Conservation (phyloP, 2,888 invertebrate species). For the Xylocampa areola region DNA sequence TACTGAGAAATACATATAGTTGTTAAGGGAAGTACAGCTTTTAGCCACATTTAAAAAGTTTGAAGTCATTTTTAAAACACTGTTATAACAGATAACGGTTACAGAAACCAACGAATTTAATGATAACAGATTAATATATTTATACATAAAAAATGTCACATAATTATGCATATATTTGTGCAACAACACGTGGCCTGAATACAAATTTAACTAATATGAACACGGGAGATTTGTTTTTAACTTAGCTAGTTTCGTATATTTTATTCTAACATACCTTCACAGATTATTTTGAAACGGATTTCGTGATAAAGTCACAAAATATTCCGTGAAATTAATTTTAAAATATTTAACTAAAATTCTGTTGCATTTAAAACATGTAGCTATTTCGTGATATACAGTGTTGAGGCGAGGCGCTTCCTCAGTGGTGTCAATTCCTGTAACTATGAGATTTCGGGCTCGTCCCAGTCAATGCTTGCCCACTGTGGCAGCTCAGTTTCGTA, state of each 20-base stretch:
- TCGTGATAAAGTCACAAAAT: no score
- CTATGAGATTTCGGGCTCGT: slow-evolving; percentile 91
- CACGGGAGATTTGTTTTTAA: no score
- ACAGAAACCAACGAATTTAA: slow-evolving; percentile 6
- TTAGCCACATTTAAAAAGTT: neutral
- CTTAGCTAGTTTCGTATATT: no score
- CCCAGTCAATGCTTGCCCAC: slow-evolving; percentile 97
- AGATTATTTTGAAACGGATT: neutral
- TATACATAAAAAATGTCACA: slow-evolving; percentile 2
- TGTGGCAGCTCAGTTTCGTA: slow-evolving; percentile 97
- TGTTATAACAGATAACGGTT: slow-evolving; percentile 1
- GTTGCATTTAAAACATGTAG: slow-evolving; percentile 14
- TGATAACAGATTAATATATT: slow-evolving; percentile 9
- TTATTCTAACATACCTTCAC: no score
- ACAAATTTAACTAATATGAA: no score
- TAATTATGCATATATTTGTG: slow-evolving; percentile 7
- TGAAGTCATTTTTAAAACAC: slow-evolving; percentile 7
- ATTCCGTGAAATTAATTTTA: neutral
- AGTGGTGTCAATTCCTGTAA: slow-evolving; percentile 75
- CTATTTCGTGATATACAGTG: slow-evolving; percentile 35
- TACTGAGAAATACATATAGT: neutral
- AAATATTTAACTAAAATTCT: neutral
- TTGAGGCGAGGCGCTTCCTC: slow-evolving; percentile 73
- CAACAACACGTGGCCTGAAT: slow-evolving; percentile 2
- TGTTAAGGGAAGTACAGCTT: neutral